Percentiles rank a stretch among this genome's conserved stretches.
Conservation (phyloP, 1,140 invertebrate species). For the Drosophila orena region DNA sequence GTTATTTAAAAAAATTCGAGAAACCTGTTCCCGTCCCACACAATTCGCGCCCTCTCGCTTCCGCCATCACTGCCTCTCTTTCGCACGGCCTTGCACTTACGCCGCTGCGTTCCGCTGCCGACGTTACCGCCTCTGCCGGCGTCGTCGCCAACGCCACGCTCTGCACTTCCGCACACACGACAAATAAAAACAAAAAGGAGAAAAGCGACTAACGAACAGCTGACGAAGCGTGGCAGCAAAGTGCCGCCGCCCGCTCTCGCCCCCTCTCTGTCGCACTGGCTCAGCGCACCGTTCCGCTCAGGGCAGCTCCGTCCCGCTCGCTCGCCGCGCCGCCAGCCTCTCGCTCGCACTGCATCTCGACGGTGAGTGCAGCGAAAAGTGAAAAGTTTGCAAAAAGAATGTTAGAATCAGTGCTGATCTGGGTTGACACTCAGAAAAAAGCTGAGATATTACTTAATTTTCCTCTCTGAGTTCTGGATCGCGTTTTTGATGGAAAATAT, state of each 20-base stretch:
- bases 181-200: constrained; percentile 13
- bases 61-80: constrained; percentile 21
- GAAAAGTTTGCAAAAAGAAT: constrained; percentile 75
- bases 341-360: constrained; percentile 56
- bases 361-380: constrained; percentile 60
- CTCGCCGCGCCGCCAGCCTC: constrained; percentile 3
- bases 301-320: neutral
- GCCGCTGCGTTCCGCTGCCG: constrained; percentile 60
- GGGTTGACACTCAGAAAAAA: constrained; percentile 18
- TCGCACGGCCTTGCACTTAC: constrained; percentile 76
- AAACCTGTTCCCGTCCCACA: neutral
- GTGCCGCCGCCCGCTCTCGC: constrained; percentile 11
- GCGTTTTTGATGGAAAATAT: neutral
- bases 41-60: constrained; percentile 10
- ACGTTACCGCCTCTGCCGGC: constrained; percentile 15
- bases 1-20: neutral
- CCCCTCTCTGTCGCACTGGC: constrained; percentile 11
- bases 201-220: constrained; percentile 47
- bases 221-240: constrained; percentile 54
- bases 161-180: constrained; percentile 74
- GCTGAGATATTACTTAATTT: neutral
- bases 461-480: too few species aligned
- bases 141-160: constrained; percentile 40
- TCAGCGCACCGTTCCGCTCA: too few species aligned
- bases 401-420: constrained; percentile 40